Percentiles rank a stretch among this genome's conserved stretches.
Conservation (phyloP, 2,888 invertebrate genomes). For the Lepidocyrtinus sp. region DNA sequence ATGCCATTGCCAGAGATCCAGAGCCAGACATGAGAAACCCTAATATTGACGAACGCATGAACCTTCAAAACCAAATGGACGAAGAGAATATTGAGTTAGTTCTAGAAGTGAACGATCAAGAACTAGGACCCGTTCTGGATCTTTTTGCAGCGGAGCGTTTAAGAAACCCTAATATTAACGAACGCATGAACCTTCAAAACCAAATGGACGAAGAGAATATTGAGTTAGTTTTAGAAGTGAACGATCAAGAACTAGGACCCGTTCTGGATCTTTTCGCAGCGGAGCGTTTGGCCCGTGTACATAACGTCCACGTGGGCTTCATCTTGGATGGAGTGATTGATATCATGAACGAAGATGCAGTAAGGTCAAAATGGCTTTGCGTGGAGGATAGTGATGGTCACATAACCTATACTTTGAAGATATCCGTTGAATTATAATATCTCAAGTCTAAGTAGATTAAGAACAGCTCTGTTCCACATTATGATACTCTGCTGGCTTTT, state of each 20-base stretch:
- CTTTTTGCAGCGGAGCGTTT: slow-evolving; percentile 44
- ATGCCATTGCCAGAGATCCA: slow-evolving; percentile 24
- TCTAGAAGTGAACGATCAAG: slow-evolving; percentile 34
- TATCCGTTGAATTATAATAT: slow-evolving; percentile 52
- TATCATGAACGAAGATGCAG: slow-evolving; percentile 45
- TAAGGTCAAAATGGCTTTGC: slow-evolving; percentile 53
- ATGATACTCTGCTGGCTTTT: too few relatives aligned
- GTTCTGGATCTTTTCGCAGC: slow-evolving; percentile 47
- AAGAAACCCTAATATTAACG: slow-evolving; percentile 19
- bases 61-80: slow-evolving; percentile 14
- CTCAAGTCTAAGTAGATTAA: too few relatives aligned
- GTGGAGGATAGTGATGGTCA: slow-evolving; percentile 53
- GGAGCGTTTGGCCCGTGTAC: slow-evolving; percentile 44
- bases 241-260: slow-evolving; percentile 36
- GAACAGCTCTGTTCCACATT: too few relatives aligned
- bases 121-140: slow-evolving; percentile 39
- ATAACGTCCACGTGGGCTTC: slow-evolving; percentile 56
- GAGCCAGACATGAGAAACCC: slow-evolving; percentile 2
- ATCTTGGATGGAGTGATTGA: slow-evolving; percentile 58
- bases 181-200: slow-evolving; percentile 25
- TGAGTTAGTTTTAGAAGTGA: slow-evolving; percentile 34
- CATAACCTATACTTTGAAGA: slow-evolving; percentile 56
- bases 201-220: slow-evolving; percentile 27
- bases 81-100: slow-evolving; percentile 38
- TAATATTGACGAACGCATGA: slow-evolving; percentile 19